Evolutionary conservation across 2,113 vertebrate species (phyloP).

Genomic region (Urocolius indicus): DNA sequence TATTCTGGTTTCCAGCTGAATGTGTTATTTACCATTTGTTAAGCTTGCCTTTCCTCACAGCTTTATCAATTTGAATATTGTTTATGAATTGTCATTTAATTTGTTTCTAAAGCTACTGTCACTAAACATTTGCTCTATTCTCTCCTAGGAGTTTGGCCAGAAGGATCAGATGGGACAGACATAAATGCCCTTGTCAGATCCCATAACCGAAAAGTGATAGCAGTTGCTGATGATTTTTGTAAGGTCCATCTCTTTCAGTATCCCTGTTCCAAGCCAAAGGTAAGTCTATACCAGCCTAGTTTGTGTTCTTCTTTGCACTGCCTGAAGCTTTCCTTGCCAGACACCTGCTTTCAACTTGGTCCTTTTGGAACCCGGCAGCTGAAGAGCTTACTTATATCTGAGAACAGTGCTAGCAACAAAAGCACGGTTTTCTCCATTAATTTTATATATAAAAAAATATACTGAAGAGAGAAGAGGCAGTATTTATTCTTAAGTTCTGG

Average conservation of each 20-base stretch:
- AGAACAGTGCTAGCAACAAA: not conserved
- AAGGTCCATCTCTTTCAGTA: slow-evolving; percentile 97
- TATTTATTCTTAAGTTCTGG: not conserved
- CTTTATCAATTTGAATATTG: not conserved
- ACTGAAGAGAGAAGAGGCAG: not conserved
- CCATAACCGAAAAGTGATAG: slow-evolving; percentile 92
- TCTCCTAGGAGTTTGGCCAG: slow-evolving; percentile 93
- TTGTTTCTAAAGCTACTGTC: not conserved
- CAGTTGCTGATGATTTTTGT: slow-evolving; percentile 97
- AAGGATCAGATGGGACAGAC: slow-evolving; percentile 97
- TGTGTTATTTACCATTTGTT: not conserved
- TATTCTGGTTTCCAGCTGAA: not conserved
- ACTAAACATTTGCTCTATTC: not conserved
- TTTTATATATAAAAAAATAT: not conserved
- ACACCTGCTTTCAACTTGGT: not conserved
- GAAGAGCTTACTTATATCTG: not conserved
- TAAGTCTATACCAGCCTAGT: slow-evolving; percentile 56
- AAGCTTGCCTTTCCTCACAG: not conserved
- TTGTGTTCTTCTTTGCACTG: not conserved
- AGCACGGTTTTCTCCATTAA: not conserved
- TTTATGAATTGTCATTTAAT: not conserved
- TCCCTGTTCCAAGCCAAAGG: slow-evolving; percentile 95
- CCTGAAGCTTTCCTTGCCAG: not conserved
- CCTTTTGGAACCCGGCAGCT: not conserved
- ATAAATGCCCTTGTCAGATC: slow-evolving; percentile 96